Conservation (phyloP, 2,888 invertebrate species). For the Dermolepida albohirtum region DNA sequence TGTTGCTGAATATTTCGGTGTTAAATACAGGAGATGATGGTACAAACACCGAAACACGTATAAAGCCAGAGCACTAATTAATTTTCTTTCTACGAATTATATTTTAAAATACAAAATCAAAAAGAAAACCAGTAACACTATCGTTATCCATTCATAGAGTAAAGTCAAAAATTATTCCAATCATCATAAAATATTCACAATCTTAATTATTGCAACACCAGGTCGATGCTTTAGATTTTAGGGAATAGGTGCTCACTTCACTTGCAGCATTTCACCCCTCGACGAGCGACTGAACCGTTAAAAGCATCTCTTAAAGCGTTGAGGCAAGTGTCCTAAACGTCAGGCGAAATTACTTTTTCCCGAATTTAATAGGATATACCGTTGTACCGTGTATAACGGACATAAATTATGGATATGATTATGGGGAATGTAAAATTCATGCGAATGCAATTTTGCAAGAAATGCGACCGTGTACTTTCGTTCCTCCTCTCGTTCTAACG, state of each 20-base stretch:
- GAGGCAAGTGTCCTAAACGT: slow-evolving; percentile 36
- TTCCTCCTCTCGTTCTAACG: slow-evolving; percentile 20
- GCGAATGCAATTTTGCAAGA: slow-evolving; percentile 54
- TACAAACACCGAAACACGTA: too few relatives aligned
- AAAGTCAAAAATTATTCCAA: slow-evolving; percentile 9
- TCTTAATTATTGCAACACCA: slow-evolving; percentile 22
- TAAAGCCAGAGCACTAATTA: too few relatives aligned
- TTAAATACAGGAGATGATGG: too few relatives aligned
- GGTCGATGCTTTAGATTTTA: slow-evolving; percentile 17
- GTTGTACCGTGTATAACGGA: slow-evolving; percentile 41
- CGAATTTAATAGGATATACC: slow-evolving; percentile 43
- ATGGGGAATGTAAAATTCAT: slow-evolving; percentile 57
- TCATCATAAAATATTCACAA: slow-evolving; percentile 25
- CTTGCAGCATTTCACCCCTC: slow-evolving; percentile 11
- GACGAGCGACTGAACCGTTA: slow-evolving; percentile 11
- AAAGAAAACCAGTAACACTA: too few relatives aligned
- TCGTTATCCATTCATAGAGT: too few relatives aligned
- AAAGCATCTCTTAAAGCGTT: slow-evolving; percentile 25
- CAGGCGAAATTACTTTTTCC: slow-evolving; percentile 43
- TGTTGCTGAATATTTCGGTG: too few relatives aligned
- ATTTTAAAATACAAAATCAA: too few relatives aligned
- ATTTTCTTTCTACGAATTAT: too few relatives aligned
- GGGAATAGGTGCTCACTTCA: neutral
- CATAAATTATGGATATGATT: slow-evolving; percentile 53
- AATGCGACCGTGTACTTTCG: slow-evolving; percentile 44